Percentiles rank a stretch among this genome's conserved stretches.
phyloP scores from a whole-genome alignment of 2,888 invertebrate species.

The Gandaritis pyraliata region DNA sequence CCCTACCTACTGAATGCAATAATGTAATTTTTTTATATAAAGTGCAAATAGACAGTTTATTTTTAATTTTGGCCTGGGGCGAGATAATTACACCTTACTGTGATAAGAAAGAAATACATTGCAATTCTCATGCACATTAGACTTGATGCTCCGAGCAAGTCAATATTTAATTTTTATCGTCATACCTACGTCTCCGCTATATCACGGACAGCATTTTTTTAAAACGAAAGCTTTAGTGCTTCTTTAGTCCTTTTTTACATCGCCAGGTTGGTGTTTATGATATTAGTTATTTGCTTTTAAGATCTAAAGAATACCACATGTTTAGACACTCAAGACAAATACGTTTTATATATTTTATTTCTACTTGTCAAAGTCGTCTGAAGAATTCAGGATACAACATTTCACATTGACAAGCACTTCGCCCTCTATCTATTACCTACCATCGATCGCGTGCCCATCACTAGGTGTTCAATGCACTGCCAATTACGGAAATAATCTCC shows the following conservation, averaged over 20 bases:
- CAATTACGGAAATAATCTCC: constrained; percentile 62
- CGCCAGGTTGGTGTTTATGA: not conserved
- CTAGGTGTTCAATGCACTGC: constrained; percentile 48
- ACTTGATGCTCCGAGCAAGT: no score
- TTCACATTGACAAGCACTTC: constrained; percentile 19
- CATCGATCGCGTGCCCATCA: constrained; percentile 40
- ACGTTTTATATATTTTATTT: not conserved
- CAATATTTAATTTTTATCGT: no score
- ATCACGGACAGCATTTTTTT: not conserved
- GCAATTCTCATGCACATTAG: no score
- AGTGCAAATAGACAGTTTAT: no score
- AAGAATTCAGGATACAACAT: constrained; percentile 20
- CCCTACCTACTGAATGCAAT: no score
- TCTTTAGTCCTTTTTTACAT: not conserved
- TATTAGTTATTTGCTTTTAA: not conserved
- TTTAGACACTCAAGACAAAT: no score
- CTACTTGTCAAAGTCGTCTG: constrained; percentile 8
- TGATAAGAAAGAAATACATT: not conserved
- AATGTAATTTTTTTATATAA: no score
- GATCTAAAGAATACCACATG: not conserved
- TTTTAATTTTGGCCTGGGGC: no score
- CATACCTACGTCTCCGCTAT: not conserved
- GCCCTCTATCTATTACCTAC: constrained; percentile 25
- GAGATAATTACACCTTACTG: no score
- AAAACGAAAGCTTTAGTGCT: not conserved